Conservation (phyloP, 2,113 vertebrate species). For the Chaenocephalus aceratus region DNA sequence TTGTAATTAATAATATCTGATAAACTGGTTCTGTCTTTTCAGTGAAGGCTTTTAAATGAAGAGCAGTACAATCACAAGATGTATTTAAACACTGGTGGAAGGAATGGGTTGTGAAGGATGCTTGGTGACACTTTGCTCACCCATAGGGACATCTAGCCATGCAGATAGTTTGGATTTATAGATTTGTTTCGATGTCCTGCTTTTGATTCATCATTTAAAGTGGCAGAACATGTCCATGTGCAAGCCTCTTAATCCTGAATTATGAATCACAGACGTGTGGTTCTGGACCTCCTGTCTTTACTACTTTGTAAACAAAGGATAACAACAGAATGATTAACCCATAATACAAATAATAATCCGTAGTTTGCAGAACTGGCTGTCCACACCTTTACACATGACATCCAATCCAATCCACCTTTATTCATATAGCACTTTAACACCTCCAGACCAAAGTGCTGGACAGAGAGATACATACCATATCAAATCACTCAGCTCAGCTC, state of each 20-base stretch:
- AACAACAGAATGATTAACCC: background rate
- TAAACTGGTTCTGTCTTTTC: too few species aligned
- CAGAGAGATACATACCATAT: too few species aligned
- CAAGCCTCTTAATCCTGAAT: background rate
- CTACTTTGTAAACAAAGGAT: too few species aligned
- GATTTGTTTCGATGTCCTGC: background rate
- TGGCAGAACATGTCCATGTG: background rate
- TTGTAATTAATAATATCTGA: too few species aligned
- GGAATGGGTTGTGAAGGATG: too few species aligned
- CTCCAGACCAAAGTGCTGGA: too few species aligned
- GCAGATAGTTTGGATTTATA: background rate
- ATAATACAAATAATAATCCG: background rate
- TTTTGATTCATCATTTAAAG: background rate
- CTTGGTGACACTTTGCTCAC: background rate
- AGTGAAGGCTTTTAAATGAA: background rate
- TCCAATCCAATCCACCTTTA: too few species aligned
- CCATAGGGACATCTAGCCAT: background rate
- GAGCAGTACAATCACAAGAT: background rate
- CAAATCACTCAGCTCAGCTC: too few species aligned
- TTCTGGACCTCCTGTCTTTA: too few species aligned
- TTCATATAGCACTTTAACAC: too few species aligned
- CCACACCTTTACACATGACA: background rate
- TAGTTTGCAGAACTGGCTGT: background rate
- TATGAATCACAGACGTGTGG: background rate
- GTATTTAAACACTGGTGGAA: too few species aligned